phyloP scores from a whole-genome alignment of 2,888 invertebrate species.

The Aphodius granarius region DNA sequence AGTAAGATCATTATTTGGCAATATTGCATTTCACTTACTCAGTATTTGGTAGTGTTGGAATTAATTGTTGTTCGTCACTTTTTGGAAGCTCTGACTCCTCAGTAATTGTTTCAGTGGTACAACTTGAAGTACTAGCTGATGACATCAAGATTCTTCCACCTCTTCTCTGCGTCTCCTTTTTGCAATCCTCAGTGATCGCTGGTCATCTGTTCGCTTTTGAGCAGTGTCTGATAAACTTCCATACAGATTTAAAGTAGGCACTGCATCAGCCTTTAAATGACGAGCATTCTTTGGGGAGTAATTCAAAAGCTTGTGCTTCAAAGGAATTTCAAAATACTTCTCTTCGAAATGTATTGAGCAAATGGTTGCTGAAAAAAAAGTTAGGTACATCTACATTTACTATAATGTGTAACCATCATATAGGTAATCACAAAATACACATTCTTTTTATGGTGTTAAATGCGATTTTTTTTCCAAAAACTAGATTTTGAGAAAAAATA shows the following conservation, averaged over 20 bases:
- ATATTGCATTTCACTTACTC: background rate
- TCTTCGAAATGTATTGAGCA: constrained; percentile 11
- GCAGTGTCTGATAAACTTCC: background rate
- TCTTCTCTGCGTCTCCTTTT: background rate
- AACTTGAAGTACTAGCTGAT: background rate
- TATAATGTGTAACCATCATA: background rate
- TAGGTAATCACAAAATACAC: background rate
- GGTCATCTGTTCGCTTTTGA: constrained; percentile 2
- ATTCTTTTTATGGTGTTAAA: background rate
- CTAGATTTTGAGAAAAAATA: background rate
- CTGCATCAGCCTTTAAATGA: constrained; percentile 7
- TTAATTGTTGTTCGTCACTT: background rate
- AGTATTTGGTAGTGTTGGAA: background rate
- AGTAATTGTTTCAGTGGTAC: background rate
- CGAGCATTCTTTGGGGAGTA: constrained; percentile 6
- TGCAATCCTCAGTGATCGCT: background rate
- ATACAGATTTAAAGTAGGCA: background rate
- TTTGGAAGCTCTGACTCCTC: background rate
- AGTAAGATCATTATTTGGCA: background rate
- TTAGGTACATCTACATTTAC: background rate
- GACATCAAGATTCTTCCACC: constrained; percentile 1
- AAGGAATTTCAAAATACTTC: constrained; percentile 2
- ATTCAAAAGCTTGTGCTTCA: constrained; percentile 7
- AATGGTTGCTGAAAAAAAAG: constrained; percentile 4
- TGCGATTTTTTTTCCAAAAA: background rate